Evolutionary conservation across 2,113 vertebrate genomes (phyloP).

Genomic region (Urocynchramus pylzowi): DNA sequence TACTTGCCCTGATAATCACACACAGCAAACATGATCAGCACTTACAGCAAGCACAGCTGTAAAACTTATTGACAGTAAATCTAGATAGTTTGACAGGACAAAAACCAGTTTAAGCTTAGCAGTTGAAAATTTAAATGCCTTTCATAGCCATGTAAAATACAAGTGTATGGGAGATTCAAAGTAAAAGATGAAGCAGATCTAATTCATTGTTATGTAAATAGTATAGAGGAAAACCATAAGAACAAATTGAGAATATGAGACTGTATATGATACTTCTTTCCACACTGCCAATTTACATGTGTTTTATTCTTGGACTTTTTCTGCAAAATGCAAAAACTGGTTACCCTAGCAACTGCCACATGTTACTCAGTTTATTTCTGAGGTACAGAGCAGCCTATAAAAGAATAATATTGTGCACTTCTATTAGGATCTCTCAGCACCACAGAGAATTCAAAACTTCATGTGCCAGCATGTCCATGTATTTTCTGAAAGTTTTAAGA

Average conservation of each 20-base stretch:
- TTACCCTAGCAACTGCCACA: slow-evolving; percentile 70
- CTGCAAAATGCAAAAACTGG: slow-evolving; percentile 67
- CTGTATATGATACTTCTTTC: neutral
- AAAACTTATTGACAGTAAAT: neutral
- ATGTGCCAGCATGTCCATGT: neutral
- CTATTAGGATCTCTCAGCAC: neutral
- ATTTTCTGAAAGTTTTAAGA: neutral
- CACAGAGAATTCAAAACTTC: neutral
- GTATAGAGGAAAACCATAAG: neutral
- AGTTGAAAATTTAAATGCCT: neutral
- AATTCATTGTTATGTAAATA: slow-evolving; percentile 8
- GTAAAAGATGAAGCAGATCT: neutral
- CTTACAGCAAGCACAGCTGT: neutral
- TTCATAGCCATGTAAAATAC: neutral
- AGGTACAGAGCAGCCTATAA: neutral
- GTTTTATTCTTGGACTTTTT: slow-evolving; percentile 58
- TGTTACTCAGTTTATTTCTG: slow-evolving; percentile 50
- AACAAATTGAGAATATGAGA: slow-evolving; percentile 15
- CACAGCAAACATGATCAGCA: neutral
- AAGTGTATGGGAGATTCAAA: neutral
- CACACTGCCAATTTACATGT: slow-evolving; percentile 48
- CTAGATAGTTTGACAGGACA: neutral
- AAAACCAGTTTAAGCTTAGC: neutral
- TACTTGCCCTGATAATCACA: neutral
- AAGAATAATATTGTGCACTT: slow-evolving; percentile 21